Evolutionary conservation across 2,113 vertebrate genomes (phyloP), one percentile per base, ranked within the genome.

Genomic region (Hemicordylus capensis): DNA sequence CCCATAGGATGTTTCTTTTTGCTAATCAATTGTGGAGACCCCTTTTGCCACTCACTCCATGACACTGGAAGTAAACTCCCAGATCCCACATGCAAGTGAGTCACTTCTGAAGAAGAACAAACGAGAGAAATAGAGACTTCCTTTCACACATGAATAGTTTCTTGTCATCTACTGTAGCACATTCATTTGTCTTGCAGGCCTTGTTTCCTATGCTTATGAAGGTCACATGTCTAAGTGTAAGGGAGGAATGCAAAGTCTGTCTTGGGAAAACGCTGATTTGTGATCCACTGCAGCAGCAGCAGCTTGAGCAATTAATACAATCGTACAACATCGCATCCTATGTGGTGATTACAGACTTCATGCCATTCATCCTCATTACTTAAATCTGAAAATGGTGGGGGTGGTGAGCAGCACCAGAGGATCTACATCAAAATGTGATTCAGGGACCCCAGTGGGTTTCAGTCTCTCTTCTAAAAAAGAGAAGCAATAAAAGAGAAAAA

Each of bases 281-380:
- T 86, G 81, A 84, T 82, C 67, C 67, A 66, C 28, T 75, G 61
- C 61, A 89, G 75, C 73, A 93, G 81, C 72, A 91, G 64, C 84
- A 83, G 63, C 79, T 67, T 46, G 69, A 91, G 73, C 78, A 87
- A 85, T 93, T 90, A 90, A 86, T 91, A 80, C 64, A 86, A 87
- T 86, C 80, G 88, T 67, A 51, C 91, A 93, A 75, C 51, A 76
- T 82, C 72, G 78, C 59, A 73, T 90, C 84, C 61, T 5, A 0
- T 75, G 76, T 73, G 70, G 56, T 88, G 81, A 84, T 91, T 88
- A 89, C 39, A 86, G 88, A 82, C 24, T 6, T n/a, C 48, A 6
- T 44, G 39, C 39, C 75, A 86, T 87, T 89, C 85, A 85, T 92
- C 89, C 84, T 91, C 73, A 70, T 84, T 91, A 76, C 34, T 58